Base-by-base conservation (phyloP, 2,888 invertebrate species). In the Acleris emargana region DNA sequence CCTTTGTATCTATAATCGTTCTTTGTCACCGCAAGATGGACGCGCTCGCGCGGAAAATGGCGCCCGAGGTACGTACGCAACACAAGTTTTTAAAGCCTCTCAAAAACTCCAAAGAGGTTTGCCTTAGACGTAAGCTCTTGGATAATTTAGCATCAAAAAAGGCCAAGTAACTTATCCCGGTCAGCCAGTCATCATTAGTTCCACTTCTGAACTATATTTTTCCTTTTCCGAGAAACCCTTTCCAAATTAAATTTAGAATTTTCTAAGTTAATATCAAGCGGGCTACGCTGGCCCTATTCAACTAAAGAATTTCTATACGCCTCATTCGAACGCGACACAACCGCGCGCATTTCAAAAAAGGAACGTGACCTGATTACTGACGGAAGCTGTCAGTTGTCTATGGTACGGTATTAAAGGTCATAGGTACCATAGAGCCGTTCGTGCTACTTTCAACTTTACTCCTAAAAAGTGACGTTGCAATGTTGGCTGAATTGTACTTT, bases 351-450 rank as follows among this genome's bases (percentile, higher is more conserved):
- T 89, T 87, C 86, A 83, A 89, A 89, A 89, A 90, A 88, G 84
- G 88, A 89, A 89, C 91, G 91, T 90, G 91, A 88, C 90, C 91
- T 86, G 91, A 87, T 89, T 91, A 88, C 88, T 82, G 86, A 89
- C 88, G 86, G 89, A 88, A 88, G 83, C 88, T 86, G 88, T 86
- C 87, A 85, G 83, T 73, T 82, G 84, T 79, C 80, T 82, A 78
- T 81, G 79, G 75, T 68, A 68, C 72, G 52, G 16, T 22, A 71
- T 76, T 74, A 83, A 85, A 83, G 81, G 85, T 82, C 84, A 81
- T 83, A 86, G 83, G 84, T 84, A 73, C 73, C 64, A 58, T 67
- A 59, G 25, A 50, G 28, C 53, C 51, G 22, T 49, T 50, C 59
- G 22, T 69, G 70, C 71, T 62, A 84, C 68, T 77, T 73, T 77